phyloP scores from a whole-genome alignment of 2,888 invertebrate species.

The Callimorpha dominula region DNA sequence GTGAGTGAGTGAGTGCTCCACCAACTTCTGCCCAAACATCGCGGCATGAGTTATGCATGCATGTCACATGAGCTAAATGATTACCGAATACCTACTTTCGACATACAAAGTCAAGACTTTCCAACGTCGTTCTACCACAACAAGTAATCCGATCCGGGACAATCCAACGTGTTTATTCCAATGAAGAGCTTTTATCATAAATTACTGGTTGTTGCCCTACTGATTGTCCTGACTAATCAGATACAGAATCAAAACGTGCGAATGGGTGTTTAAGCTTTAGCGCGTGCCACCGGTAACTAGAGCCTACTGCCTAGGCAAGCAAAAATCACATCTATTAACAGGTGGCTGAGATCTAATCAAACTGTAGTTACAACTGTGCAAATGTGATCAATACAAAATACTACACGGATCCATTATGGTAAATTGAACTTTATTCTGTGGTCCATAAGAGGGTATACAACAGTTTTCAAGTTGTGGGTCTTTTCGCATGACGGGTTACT shows the following conservation, averaged over 20 bases:
- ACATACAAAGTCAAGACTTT: neutral
- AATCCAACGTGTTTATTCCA: neutral
- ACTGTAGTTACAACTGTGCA: conserved; percentile 11
- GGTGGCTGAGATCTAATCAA: conserved; percentile 6
- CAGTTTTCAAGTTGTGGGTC: conserved; percentile 33
- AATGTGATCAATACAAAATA: conserved; percentile 14
- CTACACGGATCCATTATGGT: conserved; percentile 4
- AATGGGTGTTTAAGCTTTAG: conserved; percentile 24
- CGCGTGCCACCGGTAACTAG: conserved; percentile 44
- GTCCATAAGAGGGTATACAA: conserved; percentile 21
- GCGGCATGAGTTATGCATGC: neutral
- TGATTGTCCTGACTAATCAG: conserved; percentile 16
- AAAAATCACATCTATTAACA: conserved; percentile 25
- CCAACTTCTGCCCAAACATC: neutral
- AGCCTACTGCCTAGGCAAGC: conserved; percentile 13
- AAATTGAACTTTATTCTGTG: conserved; percentile 24
- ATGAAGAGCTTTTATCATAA: neutral
- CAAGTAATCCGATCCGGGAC: neutral
- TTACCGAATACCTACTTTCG: neutral
- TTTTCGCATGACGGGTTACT: conserved; percentile 52
- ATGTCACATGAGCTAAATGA: no score
- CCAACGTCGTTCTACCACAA: neutral
- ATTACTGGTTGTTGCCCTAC: neutral
- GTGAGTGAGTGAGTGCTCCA: no score
- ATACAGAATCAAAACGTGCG: conserved; percentile 15